Base-by-base conservation (phyloP, 2,113 vertebrate genomes). In the Heliornis fulica region DNA sequence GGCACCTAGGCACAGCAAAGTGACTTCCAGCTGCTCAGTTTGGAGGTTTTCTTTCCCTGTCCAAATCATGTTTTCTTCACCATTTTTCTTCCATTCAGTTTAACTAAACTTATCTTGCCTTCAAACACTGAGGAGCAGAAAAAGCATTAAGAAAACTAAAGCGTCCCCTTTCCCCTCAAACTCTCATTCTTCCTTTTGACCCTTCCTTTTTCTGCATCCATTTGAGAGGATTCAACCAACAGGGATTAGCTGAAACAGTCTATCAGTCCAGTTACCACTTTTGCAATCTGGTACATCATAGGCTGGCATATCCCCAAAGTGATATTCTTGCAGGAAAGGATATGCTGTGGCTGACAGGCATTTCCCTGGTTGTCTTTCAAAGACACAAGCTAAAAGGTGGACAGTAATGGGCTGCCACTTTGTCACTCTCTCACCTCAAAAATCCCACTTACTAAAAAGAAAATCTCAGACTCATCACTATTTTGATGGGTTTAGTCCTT, bases 71-170 rank as follows among this genome's bases (percentile, higher is more conserved):
- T 75, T 94, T 92, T 85, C 29, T 86, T 91, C 61, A 74, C 51
- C 81, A 29, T 65, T 69, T 79, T 74, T n/a, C n/a, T 46, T 86
- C 51, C 87, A 56, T 90, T 92, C 83, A 86, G 15, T 78, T 95
- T 91, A 89, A 92, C 82, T 93, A 88, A 95, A 51, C 40, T 87
- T 85, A 56, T 32, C 87, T 70, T 51, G 60, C 32, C 43, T 82
- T 95, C 72, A 80, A 60, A 90, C 65, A 64, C 51, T 76, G 69
- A 87, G 89, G 64, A 48, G 90, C 23, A 94, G 34, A 93, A 91
- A 94, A 87, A 8, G 14, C 21, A 3, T 9, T 38, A 16, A 56
- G 41, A 48, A 60, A 40, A 31, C 3, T 10, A 64, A 46, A 54
- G 10, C 2, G 4, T 32, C 10, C 11, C 5, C 22, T 36, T 50